Percentiles rank a stretch among this genome's conserved stretches.
Evolutionary conservation across 2,797 vertebrate species (phyloP).

Genomic region (Gorsachius magnificus): DNA sequence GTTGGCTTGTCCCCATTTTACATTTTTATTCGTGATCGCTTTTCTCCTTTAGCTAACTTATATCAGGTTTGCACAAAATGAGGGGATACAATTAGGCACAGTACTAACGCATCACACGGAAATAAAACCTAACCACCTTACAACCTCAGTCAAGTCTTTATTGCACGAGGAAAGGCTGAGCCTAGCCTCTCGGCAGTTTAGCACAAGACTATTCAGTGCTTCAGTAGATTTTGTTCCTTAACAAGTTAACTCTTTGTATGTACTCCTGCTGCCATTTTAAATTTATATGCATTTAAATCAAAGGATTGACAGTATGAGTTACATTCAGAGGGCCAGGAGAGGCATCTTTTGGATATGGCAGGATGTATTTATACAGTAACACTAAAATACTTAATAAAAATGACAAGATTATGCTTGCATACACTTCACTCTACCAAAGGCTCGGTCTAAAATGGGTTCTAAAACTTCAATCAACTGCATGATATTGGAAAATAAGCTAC

Average conservation of each 20-base stretch:
- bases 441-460: not conserved
- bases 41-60: not conserved
- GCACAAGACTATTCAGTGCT: not conserved
- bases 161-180: not conserved
- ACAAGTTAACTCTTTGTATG: not conserved
- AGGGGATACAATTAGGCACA: not conserved
- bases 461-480: not conserved
- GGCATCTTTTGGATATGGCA: not conserved
- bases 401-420: not conserved
- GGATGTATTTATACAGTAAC: not conserved
- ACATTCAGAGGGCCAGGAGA: not conserved
- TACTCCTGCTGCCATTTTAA: not conserved
- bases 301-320: not conserved
- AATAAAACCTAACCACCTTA: not conserved
- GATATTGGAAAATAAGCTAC: not conserved
- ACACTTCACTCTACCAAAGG: not conserved
- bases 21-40: not conserved
- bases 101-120: not conserved
- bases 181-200: not conserved
- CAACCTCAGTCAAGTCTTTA: not conserved
- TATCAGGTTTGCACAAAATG: not conserved
- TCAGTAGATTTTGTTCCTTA: not conserved
- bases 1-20: not conserved
- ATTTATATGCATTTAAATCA: conserved; percentile 35
- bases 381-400: conserved; percentile 42